Conservation (phyloP, 2,113 vertebrate species). For the Anarrhichthys ocellatus region DNA sequence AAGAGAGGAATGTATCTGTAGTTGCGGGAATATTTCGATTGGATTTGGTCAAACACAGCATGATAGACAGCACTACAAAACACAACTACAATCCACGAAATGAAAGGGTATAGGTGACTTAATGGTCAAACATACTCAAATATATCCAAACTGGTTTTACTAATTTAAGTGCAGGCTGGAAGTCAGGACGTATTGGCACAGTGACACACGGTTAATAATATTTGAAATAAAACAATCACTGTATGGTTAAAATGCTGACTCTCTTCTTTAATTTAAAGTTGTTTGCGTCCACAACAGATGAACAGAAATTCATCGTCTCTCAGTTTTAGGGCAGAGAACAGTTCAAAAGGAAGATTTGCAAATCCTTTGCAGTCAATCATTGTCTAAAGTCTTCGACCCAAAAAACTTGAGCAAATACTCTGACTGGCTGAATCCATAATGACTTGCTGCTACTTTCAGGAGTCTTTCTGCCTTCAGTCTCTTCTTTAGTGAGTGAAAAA, state of each 20-base stretch:
- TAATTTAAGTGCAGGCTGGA: neutral
- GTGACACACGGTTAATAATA: neutral
- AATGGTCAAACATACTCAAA: neutral
- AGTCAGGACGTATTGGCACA: no score
- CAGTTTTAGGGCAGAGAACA: neutral
- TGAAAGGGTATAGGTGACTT: neutral
- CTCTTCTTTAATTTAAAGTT: neutral
- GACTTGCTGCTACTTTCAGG: slow-evolving; percentile 1
- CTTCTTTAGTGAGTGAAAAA: neutral
- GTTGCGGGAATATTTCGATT: no score
- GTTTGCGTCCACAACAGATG: neutral
- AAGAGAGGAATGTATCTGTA: no score
- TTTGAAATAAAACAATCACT: neutral
- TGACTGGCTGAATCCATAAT: neutral
- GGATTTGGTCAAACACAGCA: neutral
- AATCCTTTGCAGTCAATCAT: slow-evolving; percentile 8
- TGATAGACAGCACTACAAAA: no score
- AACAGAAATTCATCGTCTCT: neutral
- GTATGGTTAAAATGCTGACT: neutral
- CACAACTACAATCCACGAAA: neutral
- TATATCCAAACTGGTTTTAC: neutral
- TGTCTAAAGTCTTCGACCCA: neutral
- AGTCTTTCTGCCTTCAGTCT: neutral
- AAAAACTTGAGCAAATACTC: neutral
- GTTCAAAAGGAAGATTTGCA: neutral